Base-by-base conservation (phyloP, 35 echinoderm and acorn worm genomes). In the Ophioderma brevispina region DNA sequence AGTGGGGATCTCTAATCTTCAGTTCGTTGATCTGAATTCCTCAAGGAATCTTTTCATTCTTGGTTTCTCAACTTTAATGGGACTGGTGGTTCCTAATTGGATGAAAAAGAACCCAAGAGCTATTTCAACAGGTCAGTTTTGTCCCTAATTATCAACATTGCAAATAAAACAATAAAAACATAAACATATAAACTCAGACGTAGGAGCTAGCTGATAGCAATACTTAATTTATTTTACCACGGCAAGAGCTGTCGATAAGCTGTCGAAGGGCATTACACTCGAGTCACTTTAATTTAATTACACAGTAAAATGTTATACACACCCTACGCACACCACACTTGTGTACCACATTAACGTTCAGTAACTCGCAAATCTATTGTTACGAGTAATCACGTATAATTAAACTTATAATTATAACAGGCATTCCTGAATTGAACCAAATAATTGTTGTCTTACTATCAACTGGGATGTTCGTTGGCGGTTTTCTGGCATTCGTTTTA, bases 391-490 rank as follows among this genome's bases (percentile, higher is more conserved):
- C 46, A 21, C 46, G 46, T 52, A 52, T 52, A 11, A 52, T 70
- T 30, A 70, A 15, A 15, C 39, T 8, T 19, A 35, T 77, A 31
- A 34, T 56, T 55, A 32, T 33, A 37, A 6, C 49, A 98, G 96
- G 93, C 18, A 85, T 40, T 55, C 81, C 41, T 18, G 90, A 94
- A 32, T 40, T 99, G 1, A 88, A 99, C 75, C 90, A 95, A 76
- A 89, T 99, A 1, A 25, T 99, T 0, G 83, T 88, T 1, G 97
- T 99, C 0, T 84, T 99, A 0, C 94, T 99, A 1, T 84, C 90
- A 10, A 99, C 97, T 6, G 91, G 84, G 31, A 99, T 99, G 97
- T 99, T 99, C 63, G 93, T 99, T 80, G 97, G 97, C 76, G 97
- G 97, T 32, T 79, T 80, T 63, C 75, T 90, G 3, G 97, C 89